A percentile compares a stretch with the other conserved stretches of the same genome.
Conservation (phyloP, 2,888 invertebrate species). For the Microdon myrmicae region DNA sequence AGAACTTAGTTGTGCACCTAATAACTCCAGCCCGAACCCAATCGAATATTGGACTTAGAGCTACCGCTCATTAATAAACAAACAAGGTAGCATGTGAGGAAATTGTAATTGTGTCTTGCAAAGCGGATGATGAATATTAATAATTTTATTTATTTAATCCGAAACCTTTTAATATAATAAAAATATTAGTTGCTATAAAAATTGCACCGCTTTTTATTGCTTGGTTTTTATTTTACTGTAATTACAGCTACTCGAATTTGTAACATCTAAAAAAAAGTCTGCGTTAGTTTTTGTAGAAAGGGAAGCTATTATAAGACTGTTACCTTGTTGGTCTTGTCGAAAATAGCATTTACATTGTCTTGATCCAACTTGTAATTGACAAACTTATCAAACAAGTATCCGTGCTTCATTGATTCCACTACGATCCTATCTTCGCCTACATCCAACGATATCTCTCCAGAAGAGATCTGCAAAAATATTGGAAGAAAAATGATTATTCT, state of each 20-base stretch:
- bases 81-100: too few relatives aligned
- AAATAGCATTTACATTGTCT: conserved; percentile 68
- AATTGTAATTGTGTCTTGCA: too few relatives aligned
- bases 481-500: not conserved
- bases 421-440: conserved; percentile 81
- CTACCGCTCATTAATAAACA: too few relatives aligned
- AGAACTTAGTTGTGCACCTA: too few relatives aligned
- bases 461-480: conserved; percentile 68
- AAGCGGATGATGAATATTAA: too few relatives aligned
- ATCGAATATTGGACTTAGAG: too few relatives aligned
- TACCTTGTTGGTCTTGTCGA: conserved; percentile 70
- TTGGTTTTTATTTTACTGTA: conserved; percentile 13
- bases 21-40: too few relatives aligned
- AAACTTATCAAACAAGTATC: conserved; percentile 76
- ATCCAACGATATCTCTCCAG: conserved; percentile 74
- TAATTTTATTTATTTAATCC: too few relatives aligned
- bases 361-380: conserved; percentile 75
- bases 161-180: not conserved
- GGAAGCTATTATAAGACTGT: conserved; percentile 4
- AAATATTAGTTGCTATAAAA: not conserved
- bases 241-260: conserved; percentile 61
- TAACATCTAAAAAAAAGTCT: conserved; percentile 60
- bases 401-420: conserved; percentile 72
- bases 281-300: not conserved
- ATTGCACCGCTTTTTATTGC: not conserved